Base-by-base conservation (phyloP, 1,140 invertebrate species). In the Octopus sinensis region DNA sequence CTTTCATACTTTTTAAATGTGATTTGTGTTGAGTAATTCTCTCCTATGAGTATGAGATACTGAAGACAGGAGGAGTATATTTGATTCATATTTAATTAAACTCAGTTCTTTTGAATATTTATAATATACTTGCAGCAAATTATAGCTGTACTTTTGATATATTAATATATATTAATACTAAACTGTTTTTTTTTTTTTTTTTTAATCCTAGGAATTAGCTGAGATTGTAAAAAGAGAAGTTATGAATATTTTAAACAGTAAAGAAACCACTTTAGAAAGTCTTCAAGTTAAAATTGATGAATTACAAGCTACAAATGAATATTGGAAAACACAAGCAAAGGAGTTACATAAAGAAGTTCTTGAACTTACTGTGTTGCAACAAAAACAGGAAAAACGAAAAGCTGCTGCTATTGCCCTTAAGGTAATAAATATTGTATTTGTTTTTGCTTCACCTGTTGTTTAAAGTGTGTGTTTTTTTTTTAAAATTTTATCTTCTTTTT, bases 231-330 rank as follows among this genome's bases (percentile, higher is more conserved):
- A 82, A 71, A 82, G 83, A 4, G 83, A 84, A 81, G 83, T 86
- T 4, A 80, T 81, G 62, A 79, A 79, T n/a, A 80, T 83, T 52
- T 56, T 87, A 52, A 84, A 82, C 73, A 71, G 85, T 10, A 81
- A 82, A 79, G 84, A 84, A 51, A 77, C 78, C 13, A 82, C 80
- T 51, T 77, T 85, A 5, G 73, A 76, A 13, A 76, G 82, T 17
- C 76, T 87, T 30, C 84, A 85, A 51, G 79, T 79, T 17, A 85
- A 84, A 75, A 79, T 97, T 95, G 96, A 83, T 52, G 85, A 86
- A 52, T 79, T 88, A 5, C 79, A 82, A 78, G 56, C 80, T 17
- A 76, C 78, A 17, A 84, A 86, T 81, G 87, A 88, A 51, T 76
- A 79, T 4, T 88, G 87, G 87, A 87, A 87, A 78, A 81, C 83